A percentile compares a stretch with the other conserved stretches of the same genome.
Conservation (phyloP, 2,797 vertebrate genomes). For the Bovichtus variegatus region DNA sequence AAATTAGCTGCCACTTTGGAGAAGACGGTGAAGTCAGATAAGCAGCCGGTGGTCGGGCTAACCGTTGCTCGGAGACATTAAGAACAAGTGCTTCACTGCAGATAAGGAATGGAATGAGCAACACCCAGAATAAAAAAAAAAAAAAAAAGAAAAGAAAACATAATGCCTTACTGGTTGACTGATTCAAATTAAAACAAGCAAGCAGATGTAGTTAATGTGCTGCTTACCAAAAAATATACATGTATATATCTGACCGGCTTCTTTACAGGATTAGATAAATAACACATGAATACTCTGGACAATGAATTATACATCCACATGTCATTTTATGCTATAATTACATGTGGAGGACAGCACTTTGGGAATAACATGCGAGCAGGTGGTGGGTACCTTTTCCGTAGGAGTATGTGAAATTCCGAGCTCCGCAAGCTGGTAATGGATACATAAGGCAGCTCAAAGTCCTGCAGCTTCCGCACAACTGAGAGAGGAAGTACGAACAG, state of each 20-base stretch:
- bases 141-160: too few species aligned
- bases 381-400: slow-evolving; percentile 93
- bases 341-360: slow-evolving; percentile 16
- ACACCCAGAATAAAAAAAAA: background rate
- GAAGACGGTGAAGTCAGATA: slow-evolving; percentile 15
- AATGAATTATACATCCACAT: slow-evolving; percentile 29
- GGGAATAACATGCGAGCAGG: slow-evolving; percentile 6
- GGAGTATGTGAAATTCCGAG: slow-evolving; percentile 93
- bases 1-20: slow-evolving; percentile 31
- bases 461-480: slow-evolving; percentile 98
- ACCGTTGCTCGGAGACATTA: background rate
- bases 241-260: slow-evolving; percentile 6
- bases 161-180: background rate
- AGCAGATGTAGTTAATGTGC: background rate
- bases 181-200: background rate
- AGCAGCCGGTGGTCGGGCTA: background rate
- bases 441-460: slow-evolving; percentile 97
- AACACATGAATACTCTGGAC: background rate
- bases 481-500: slow-evolving; percentile 23
- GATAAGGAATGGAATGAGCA: slow-evolving; percentile 23
- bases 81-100: slow-evolving; percentile 21
- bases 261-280: slow-evolving; percentile 20
- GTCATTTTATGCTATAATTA: slow-evolving; percentile 26
- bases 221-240: slow-evolving; percentile 10
- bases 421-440: slow-evolving; percentile 95